phyloP scores from a whole-genome alignment of 2,888 invertebrate species.

The Agriotes lineatus region DNA sequence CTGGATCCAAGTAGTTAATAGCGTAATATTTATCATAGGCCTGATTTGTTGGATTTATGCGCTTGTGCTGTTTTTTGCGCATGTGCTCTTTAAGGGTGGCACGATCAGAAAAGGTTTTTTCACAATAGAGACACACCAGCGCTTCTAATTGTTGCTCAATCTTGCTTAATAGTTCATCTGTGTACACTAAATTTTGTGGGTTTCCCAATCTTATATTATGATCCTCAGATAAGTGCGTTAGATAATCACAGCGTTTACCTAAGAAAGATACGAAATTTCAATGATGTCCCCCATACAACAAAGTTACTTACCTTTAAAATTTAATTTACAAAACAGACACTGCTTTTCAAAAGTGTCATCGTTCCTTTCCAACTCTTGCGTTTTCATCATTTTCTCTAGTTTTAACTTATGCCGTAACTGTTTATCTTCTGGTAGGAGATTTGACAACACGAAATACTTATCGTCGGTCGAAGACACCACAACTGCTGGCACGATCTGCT shows the following conservation, averaged over 20 bases:
- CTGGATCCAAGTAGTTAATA: constrained; percentile 69
- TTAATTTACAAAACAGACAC: constrained; percentile 86
- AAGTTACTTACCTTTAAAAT: constrained; percentile 62
- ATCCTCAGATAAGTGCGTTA: constrained; percentile 87
- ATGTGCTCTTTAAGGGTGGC: constrained; percentile 94
- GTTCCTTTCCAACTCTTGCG: constrained; percentile 87
- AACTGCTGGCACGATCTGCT: constrained; percentile 71
- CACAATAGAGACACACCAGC: constrained; percentile 92
- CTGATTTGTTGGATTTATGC: constrained; percentile 90
- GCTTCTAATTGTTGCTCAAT: constrained; percentile 84
- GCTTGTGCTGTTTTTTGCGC: constrained; percentile 95
- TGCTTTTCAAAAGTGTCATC: constrained; percentile 80
- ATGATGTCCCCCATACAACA: neutral
- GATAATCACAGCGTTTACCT: constrained; percentile 75
- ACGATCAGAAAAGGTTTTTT: constrained; percentile 90
- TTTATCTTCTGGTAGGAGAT: constrained; percentile 85
- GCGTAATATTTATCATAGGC: constrained; percentile 89
- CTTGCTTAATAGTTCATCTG: constrained; percentile 84
- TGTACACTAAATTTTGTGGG: constrained; percentile 91
- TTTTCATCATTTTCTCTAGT: constrained; percentile 78
- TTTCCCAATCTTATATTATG: constrained; percentile 94
- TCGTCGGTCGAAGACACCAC: constrained; percentile 75
- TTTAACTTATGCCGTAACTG: constrained; percentile 78
- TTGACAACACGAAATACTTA: constrained; percentile 83
- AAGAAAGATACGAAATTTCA: neutral